phyloP scores from a whole-genome alignment of 2,888 invertebrate genomes.

The Caenorhabditis sp. region DNA sequence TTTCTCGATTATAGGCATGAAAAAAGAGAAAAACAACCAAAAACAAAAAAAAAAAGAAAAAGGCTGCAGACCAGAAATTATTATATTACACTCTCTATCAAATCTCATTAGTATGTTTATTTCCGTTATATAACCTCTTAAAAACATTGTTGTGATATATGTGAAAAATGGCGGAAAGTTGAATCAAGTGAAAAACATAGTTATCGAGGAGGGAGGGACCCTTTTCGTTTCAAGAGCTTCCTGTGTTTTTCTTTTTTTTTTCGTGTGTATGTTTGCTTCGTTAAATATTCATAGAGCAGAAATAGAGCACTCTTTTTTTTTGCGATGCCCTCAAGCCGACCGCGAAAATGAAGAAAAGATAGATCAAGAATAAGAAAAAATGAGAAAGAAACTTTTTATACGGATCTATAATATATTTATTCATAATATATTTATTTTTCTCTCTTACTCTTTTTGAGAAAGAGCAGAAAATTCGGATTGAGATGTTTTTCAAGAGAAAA shows the following conservation, averaged over 20 bases:
- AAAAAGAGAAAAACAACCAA: neutral
- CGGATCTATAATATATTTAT: neutral
- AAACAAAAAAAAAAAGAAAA: neutral
- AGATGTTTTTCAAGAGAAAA: neutral
- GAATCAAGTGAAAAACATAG: neutral
- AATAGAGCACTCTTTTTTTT: too few species aligned
- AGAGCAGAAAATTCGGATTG: too few species aligned
- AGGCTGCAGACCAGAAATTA: neutral
- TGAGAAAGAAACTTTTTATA: neutral
- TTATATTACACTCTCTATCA: neutral
- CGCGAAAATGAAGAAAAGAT: neutral
- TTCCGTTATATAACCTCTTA: neutral
- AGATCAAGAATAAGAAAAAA: neutral
- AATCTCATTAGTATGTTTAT: neutral
- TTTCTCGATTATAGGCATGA: neutral
- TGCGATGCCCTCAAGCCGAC: conserved; percentile 11
- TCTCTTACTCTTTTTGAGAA: neutral
- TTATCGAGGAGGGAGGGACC: neutral
- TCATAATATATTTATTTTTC: neutral
- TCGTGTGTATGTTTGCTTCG: conserved; percentile 14
- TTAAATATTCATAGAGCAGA: conserved; percentile 33
- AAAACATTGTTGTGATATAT: neutral
- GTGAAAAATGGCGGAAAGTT: neutral
- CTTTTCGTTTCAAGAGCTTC: too few species aligned
- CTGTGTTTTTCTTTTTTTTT: too few species aligned